Percentiles rank a stretch among this genome's conserved stretches.
These are phyloP conservation scores for Rousettus madagascariensis DNA, from an alignment of 2,797 vertebrate genomes.

Conservation along the genomic window DNA sequence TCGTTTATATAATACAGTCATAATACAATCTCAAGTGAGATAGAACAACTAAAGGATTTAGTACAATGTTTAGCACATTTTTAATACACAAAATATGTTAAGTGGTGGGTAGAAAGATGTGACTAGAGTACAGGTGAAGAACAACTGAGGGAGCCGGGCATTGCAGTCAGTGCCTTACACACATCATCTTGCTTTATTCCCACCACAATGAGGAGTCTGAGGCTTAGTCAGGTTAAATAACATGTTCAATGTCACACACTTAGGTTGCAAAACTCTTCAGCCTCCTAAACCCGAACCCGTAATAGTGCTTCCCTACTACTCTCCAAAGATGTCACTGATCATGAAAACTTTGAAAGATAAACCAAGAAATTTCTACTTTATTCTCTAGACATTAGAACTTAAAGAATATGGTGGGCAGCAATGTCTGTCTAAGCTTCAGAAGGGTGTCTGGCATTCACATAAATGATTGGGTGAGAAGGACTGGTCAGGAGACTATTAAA, in stretches of 20 bases:
- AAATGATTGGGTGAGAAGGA: background rate
- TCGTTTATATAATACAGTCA: background rate
- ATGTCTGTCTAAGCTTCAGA: background rate
- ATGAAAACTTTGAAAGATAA: background rate
- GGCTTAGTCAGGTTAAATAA: background rate
- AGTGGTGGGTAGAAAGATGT: background rate
- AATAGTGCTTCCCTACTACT: background rate
- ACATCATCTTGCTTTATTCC: background rate
- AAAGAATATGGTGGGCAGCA: background rate
- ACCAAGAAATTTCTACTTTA: background rate
- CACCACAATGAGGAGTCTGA: background rate
- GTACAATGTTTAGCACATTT: background rate
- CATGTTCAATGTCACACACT: background rate
- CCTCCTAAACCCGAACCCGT: background rate
- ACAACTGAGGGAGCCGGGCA: background rate
- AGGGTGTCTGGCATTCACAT: background rate
- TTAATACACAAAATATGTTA: background rate
- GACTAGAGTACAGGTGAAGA: background rate
- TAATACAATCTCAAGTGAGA: background rate
- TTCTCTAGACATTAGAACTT: background rate
- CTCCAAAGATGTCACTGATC: background rate
- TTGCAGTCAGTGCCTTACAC: background rate
- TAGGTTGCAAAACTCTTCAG: background rate
- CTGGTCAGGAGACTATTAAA: background rate
- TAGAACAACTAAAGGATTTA: background rate